Conservation (phyloP, 2,888 invertebrate species). For the Ctenicera cuprea region DNA sequence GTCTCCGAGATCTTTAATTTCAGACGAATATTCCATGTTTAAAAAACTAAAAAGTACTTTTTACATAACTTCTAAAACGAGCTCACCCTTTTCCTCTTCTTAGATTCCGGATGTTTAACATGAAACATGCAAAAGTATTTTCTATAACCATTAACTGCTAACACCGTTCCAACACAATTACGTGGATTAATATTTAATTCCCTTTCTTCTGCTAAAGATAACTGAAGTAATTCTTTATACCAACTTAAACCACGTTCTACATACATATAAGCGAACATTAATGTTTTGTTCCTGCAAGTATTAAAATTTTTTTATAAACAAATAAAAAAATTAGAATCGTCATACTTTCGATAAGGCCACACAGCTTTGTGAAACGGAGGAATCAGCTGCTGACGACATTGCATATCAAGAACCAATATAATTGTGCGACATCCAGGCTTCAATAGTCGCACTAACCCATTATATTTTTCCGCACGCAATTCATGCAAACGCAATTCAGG, state of each 20-base stretch:
- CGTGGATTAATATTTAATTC: constrained; percentile 94
- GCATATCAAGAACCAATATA: constrained; percentile 91
- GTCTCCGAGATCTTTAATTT: too few relatives aligned
- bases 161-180: constrained; percentile 97
- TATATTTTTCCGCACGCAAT: constrained; percentile 94
- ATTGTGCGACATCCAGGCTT: constrained; percentile 98
- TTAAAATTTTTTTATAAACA: neutral
- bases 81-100: constrained; percentile 75
- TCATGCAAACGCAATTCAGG: constrained; percentile 92
- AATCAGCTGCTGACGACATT: constrained; percentile 89
- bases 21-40: too few relatives aligned
- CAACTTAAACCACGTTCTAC: constrained; percentile 94
- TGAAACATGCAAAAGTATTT: constrained; percentile 99
- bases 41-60: too few relatives aligned
- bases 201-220: constrained; percentile 88
- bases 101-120: constrained; percentile 91
- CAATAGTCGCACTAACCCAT: constrained; percentile 91
- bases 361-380: constrained; percentile 95
- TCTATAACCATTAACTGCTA: constrained; percentile 96
- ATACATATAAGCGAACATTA: constrained; percentile 95
- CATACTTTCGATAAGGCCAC: constrained; percentile 96
- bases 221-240: constrained; percentile 93
- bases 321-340: neutral
- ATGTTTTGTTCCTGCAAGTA: constrained; percentile 90
- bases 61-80: too few relatives aligned